Evolutionary conservation across 2,888 invertebrate species (phyloP).

Genomic region (Agrochola circellaris): DNA sequence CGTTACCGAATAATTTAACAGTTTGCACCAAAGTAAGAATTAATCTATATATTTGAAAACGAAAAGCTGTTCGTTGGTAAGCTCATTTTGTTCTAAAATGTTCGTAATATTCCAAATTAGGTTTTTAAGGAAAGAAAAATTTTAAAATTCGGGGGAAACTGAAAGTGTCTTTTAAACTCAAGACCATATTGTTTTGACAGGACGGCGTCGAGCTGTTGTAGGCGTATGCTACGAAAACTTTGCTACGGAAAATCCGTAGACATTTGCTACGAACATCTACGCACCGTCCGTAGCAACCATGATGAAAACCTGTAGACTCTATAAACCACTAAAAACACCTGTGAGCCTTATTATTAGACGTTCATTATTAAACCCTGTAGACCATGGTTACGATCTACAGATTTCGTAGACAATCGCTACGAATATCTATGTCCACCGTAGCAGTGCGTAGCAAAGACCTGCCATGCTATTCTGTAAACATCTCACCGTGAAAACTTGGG

Average conservation of each 20-base stretch:
- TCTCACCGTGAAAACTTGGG: no score
- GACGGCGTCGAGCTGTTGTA: background rate
- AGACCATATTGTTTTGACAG: no score
- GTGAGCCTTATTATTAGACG: background rate
- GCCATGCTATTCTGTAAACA: no score
- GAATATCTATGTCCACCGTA: background rate
- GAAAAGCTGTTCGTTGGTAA: no score
- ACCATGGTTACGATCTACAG: background rate
- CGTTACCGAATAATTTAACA: no score
- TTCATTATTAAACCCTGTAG: background rate
- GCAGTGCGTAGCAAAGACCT: background rate
- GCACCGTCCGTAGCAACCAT: constrained; percentile 2
- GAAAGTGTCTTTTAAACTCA: no score
- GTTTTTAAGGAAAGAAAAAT: no score
- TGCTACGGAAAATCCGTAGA: constrained; percentile 23
- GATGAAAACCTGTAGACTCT: background rate
- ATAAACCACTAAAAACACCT: background rate
- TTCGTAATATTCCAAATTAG: no score
- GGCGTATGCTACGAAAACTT: constrained; percentile 6
- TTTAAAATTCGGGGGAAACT: no score
- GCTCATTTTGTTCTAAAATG: no score
- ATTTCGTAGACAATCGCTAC: background rate
- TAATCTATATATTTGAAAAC: background rate
- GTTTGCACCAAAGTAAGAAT: background rate
- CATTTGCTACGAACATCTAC: constrained; percentile 16